These are phyloP conservation scores for Plebejus anna DNA, from an alignment of 2,888 invertebrate species.

Conservation along the genomic window DNA sequence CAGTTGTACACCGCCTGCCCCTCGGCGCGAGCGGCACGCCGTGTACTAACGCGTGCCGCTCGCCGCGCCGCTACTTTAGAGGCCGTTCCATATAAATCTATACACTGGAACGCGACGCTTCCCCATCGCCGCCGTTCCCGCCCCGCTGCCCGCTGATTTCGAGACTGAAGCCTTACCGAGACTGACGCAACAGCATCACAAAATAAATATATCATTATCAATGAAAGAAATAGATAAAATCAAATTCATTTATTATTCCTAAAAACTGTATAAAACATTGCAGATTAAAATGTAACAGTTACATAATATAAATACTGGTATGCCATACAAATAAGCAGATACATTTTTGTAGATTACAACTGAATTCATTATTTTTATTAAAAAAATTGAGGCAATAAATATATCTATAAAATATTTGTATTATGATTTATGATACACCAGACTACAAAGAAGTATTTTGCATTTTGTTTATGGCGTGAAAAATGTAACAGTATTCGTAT, in stretches of 20 bases:
- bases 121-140: too few relatives aligned
- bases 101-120: too few relatives aligned
- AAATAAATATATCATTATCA: background rate
- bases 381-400: background rate
- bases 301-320: background rate
- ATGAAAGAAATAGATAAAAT: background rate
- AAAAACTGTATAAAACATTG: slow-evolving; percentile 12
- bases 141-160: too few relatives aligned
- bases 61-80: too few relatives aligned
- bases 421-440: too few relatives aligned
- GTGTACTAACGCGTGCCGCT: too few relatives aligned
- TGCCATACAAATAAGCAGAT: background rate
- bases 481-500: background rate
- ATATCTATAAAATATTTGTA: background rate
- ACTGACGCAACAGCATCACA: too few relatives aligned
- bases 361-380: background rate
- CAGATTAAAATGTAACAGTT: background rate
- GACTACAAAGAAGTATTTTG: too few relatives aligned
- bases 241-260: slow-evolving; percentile 1
- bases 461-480: background rate
- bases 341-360: background rate
- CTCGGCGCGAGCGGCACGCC: too few relatives aligned
- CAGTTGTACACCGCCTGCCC: too few relatives aligned
- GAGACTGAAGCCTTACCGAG: too few relatives aligned
- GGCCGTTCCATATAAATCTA: too few relatives aligned